These are phyloP conservation scores for Drosophila mettleri DNA, from an alignment of 2,888 invertebrate species.

Conservation along the genomic window DNA sequence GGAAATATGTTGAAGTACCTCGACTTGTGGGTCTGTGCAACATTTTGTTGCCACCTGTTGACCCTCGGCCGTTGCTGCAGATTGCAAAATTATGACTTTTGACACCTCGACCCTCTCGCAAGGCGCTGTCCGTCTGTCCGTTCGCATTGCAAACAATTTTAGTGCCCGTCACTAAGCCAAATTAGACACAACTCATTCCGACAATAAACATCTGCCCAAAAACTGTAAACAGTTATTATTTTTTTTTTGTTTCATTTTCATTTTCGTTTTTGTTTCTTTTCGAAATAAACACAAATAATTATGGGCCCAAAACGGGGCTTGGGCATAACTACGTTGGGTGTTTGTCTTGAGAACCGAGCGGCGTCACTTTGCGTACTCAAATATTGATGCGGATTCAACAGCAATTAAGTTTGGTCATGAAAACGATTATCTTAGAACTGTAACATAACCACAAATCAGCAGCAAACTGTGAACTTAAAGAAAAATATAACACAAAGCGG, in stretches of 20 bases:
- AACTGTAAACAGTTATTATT: conserved; percentile 54
- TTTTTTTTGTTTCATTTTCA: background rate
- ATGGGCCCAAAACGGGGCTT: conserved; percentile 35
- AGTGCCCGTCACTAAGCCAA: conserved; percentile 60
- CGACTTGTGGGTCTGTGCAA: conserved; percentile 5
- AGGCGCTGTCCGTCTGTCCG: background rate
- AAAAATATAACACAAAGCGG: background rate
- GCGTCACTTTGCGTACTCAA: conserved; percentile 45
- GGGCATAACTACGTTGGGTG: background rate
- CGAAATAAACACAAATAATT: conserved; percentile 41
- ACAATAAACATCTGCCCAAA: conserved; percentile 42
- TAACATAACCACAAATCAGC: conserved; percentile 31
- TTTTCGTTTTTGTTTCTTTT: background rate
- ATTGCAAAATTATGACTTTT: conserved; percentile 45
- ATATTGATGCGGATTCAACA: conserved; percentile 72
- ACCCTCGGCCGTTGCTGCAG: conserved; percentile 54
- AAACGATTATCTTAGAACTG: conserved; percentile 64
- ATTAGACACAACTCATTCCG: conserved; percentile 66
- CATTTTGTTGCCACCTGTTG: conserved; percentile 50
- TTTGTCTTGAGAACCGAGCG: conserved; percentile 50
- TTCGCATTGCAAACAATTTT: conserved; percentile 64
- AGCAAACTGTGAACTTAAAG: conserved; percentile 21
- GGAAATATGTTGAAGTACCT: background rate
- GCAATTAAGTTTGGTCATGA: conserved; percentile 66
- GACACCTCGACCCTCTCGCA: conserved; percentile 39